Base-by-base conservation (phyloP, 64 coral and sea anemone genomes). In the Pocillopora verrucosa region DNA sequence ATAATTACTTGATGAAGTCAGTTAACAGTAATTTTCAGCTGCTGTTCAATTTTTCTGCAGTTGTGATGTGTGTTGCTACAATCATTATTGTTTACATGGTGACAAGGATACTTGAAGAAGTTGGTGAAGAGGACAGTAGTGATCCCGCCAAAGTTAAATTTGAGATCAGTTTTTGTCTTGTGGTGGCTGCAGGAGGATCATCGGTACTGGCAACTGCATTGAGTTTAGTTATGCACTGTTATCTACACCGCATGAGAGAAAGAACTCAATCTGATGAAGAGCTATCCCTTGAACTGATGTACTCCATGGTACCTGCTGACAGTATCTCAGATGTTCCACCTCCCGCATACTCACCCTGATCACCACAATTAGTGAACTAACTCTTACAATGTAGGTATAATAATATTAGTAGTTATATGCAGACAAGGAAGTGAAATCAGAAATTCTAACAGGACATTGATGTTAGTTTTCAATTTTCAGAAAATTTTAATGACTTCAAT, bases 211-310 rank as follows among this genome's bases (percentile, higher is more conserved):
- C 95, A 51, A 94, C 95, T 92, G 92, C 83, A 16, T 87, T 98
- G 65, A 92, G 95, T 75, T 87, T 98, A 74, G 79, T 98, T 15
- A 94, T 94, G 72, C 94, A 93, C 37, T 80, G 94, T 73, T 90
- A 82, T 74, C 86, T 89, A 63, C 92, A 91, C 9, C 77, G 86
- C 17, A 80, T 79, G 10, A 84, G 89, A 89, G 25, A 82, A 35
- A 79, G 75, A 75, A 88, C 86, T 80, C 91, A 62, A 25, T 88
- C 89, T 59, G 95, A 94, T 79, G 97, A 99, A 17, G 93, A 95
- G 45, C 77, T 98, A 56, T 76, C 96, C 17, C 76, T 95, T 62
- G 97, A 98, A 34, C 89, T 99, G 17, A 95, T 99, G 97, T 95
- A 93, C 51, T 95, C 97, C 60, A 99, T 91, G 97, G n/a, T 87